Evolutionary conservation across 2,113 vertebrate genomes (phyloP).

Genomic region (Hydrolagus affinis): DNA sequence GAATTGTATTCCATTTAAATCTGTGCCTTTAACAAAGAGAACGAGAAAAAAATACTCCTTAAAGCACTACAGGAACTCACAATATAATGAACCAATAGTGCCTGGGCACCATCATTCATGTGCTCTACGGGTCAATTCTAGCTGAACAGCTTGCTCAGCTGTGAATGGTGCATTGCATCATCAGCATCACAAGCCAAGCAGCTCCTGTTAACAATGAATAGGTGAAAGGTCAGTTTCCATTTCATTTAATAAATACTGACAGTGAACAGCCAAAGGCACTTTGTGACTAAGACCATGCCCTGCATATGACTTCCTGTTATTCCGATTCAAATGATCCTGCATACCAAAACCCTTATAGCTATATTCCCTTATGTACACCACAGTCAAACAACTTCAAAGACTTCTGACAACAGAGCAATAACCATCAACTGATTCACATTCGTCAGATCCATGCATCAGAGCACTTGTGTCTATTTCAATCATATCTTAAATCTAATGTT

Average conservation of each 20-base stretch:
- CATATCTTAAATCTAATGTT: neutral
- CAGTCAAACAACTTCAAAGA: neutral
- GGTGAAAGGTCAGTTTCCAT: neutral
- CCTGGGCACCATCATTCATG: too few species aligned
- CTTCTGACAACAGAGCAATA: neutral
- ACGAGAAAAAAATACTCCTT: too few species aligned
- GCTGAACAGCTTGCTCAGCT: conserved; percentile 18
- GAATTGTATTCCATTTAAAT: too few species aligned
- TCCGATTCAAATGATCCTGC: neutral
- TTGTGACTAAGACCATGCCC: neutral
- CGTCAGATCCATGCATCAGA: neutral
- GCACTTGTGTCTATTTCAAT: neutral
- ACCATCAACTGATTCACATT: neutral
- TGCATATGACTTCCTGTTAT: neutral
- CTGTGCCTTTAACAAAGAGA: too few species aligned
- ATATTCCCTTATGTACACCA: neutral
- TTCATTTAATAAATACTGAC: neutral
- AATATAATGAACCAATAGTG: too few species aligned
- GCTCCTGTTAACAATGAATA: neutral
- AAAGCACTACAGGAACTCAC: too few species aligned
- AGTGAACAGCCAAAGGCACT: neutral
- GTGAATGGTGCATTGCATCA: neutral
- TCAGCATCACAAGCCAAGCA: neutral
- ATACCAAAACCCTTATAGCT: neutral
- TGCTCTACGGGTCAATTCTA: neutral